phyloP scores from a whole-genome alignment of 2,888 invertebrate genomes.

The Lasioglossum figueresi region DNA sequence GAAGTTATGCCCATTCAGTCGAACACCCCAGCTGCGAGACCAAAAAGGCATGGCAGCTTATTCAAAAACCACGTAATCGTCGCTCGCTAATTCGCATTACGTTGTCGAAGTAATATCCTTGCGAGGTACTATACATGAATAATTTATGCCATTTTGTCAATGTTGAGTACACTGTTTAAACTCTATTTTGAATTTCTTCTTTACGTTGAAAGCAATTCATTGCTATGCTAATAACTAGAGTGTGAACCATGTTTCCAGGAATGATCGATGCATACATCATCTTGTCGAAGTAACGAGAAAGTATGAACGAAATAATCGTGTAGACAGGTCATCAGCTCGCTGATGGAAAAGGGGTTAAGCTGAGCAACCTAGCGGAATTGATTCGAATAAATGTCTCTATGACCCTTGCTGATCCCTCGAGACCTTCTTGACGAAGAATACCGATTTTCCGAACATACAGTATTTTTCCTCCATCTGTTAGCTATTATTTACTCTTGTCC shows the following conservation, averaged over 20 bases:
- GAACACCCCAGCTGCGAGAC: conserved; percentile 74
- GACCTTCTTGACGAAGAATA: conserved; percentile 48
- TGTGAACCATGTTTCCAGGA: not conserved
- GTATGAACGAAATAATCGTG: conserved; percentile 44
- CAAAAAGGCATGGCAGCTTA: conserved; percentile 62
- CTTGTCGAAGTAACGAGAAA: not conserved
- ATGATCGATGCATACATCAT: not conserved
- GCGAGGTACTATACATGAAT: not conserved
- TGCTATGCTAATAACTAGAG: not conserved
- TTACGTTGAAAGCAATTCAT: not conserved
- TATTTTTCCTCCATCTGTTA: conserved; percentile 27
- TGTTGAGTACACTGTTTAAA: too few relatives aligned
- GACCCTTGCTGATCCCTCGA: conserved; percentile 38
- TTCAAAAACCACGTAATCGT: conserved; percentile 57
- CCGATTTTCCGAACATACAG: conserved; percentile 19
- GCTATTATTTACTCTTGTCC: not conserved
- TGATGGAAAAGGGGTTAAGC: conserved; percentile 60
- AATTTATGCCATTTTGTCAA: too few relatives aligned
- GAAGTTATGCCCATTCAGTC: conserved; percentile 76
- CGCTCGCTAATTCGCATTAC: conserved; percentile 24
- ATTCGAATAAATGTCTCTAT: conserved; percentile 75
- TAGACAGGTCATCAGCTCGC: conserved; percentile 47
- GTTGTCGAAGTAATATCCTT: conserved; percentile 11
- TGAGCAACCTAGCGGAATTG: conserved; percentile 71
- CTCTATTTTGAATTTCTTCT: not conserved